A percentile compares a stretch with the other conserved stretches of the same genome.
phyloP scores from a whole-genome alignment of 2,797 vertebrate species.

The Mionectes olivaceus region DNA sequence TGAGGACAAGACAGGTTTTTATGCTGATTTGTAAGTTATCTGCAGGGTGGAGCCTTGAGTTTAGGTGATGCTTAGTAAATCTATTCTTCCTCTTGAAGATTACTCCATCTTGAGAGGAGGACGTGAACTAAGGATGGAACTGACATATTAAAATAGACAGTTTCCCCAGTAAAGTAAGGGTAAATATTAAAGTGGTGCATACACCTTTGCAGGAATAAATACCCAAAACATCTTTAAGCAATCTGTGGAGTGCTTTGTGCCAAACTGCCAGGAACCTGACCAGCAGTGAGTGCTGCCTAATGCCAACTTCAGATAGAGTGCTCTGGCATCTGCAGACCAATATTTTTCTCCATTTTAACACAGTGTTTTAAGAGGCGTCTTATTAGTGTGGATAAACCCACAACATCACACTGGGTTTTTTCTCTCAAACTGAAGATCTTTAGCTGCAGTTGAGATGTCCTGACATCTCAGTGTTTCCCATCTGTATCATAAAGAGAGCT shows the following conservation, averaged over 20 bases:
- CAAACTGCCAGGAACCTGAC: neutral
- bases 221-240: neutral
- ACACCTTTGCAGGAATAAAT: neutral
- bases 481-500: neutral
- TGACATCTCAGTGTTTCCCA: neutral
- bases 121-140: neutral
- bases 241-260: neutral
- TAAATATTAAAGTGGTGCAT: neutral
- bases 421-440: neutral
- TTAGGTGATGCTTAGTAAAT: neutral
- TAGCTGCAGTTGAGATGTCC: neutral
- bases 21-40: neutral
- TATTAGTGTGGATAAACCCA: neutral
- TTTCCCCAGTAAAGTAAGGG: neutral
- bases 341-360: neutral
- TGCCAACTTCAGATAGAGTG: neutral
- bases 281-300: accelerated
- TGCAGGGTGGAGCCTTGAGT: neutral
- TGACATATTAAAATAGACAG: neutral
- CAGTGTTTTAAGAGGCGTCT: neutral
- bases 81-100: neutral
- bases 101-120: neutral
- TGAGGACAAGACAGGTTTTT: neutral
- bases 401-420: neutral
- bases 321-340: neutral